These are phyloP conservation scores for Ailurus styani DNA, from an alignment of 2,113 vertebrate genomes.

Conservation along the genomic window DNA sequence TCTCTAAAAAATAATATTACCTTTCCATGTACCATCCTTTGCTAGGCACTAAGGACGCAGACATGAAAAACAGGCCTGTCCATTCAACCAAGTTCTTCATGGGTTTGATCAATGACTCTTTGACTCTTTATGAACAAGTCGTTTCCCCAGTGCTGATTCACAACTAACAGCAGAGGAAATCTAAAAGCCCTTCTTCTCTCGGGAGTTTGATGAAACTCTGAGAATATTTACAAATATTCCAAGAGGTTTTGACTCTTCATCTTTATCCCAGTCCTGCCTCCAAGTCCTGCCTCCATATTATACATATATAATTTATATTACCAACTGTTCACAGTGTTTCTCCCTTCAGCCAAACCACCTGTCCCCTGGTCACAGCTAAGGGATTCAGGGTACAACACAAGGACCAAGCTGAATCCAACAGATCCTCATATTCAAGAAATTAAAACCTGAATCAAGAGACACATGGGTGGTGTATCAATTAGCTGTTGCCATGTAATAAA, in stretches of 20 bases:
- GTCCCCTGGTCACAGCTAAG: neutral
- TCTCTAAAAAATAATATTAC: neutral
- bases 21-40: neutral
- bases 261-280: neutral
- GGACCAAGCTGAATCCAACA: neutral
- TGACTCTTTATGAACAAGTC: neutral
- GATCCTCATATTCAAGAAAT: neutral
- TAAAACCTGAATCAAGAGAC: neutral
- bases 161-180: neutral
- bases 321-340: neutral
- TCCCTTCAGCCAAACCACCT: neutral
- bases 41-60: neutral
- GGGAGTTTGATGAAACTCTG: neutral
- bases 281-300: fast-evolving
- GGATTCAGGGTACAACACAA: neutral
- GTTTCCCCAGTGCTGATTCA: neutral
- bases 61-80: neutral
- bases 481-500: neutral
- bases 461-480: neutral
- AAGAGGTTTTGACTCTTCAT: neutral
- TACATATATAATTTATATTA: neutral
- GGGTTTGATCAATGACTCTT: neutral
- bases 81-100: neutral
- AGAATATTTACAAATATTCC: neutral
- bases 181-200: neutral